Base-by-base conservation (phyloP, 2,797 vertebrate species). In the Anabacerthia variegaticeps region DNA sequence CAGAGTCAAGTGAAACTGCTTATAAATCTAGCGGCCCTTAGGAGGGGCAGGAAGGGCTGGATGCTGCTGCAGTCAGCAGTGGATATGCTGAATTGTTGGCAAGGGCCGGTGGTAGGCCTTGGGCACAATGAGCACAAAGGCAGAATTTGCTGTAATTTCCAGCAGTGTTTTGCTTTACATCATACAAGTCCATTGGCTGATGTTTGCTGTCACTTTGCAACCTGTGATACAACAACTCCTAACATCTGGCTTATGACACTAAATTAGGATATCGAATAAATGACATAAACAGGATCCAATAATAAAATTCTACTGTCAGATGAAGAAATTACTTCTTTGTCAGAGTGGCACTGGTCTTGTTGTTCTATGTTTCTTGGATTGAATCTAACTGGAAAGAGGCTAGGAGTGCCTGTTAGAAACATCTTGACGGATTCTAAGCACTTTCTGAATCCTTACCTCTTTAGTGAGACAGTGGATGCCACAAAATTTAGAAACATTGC, bases 51-150 rank as follows among this genome's bases (percentile, higher is more conserved):
- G 74, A 43, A 44, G 30, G 28, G 24, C n/a, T 27, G 61, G 26
- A 17, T 49, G 34, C 19, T 27, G 30, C 21, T 5, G 44, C 2
- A 15, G 14, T 34, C 48, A 27, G 27, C 17, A 10, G 23, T 24
- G 19, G 11, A 5, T 10, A 0, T 22, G 18, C 18, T 18, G 36
- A 17, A 12, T 7, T 1, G 4, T 14, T 49, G 65, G 22, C 51
- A 37, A 27, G 72, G 49, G 9, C 10, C 9, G 1, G 12, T 18
- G 61, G 4, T 32, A 43, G 30, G 34, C 7, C 16, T 9, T 3
- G 9, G 51, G 19, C 52, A 46, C 24, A 10, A 2, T 0, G 26
- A 63, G 12, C 28, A 62, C 43, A 24, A 77, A 67, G 7, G 56
- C 28, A 78, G 34, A 56, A 28, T 54, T 54, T 54, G 10, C 7